Evolutionary conservation across 2,797 vertebrate species (phyloP), one percentile per base, ranked within the genome.

Genomic region (Rhynchonycteris naso): DNA sequence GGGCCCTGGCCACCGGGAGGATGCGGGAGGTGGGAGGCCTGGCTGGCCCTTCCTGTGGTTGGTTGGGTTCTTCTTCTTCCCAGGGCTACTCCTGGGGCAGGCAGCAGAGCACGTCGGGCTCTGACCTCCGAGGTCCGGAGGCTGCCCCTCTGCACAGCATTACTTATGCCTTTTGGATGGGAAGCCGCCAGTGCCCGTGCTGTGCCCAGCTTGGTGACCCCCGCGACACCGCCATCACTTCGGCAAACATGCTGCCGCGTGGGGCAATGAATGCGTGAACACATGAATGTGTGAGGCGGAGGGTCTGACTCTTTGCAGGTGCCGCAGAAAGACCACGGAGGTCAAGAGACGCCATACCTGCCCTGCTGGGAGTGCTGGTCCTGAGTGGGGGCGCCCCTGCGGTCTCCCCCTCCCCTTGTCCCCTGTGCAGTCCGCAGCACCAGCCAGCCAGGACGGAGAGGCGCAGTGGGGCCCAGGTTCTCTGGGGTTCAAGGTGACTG

Each of bases 401-500:
- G 33, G 9, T 4, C 18, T 2, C 5, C 4, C 43, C 4, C 5
- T 5, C 43, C 43, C 43, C 5, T 7, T 43, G n/a, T n/a, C 43
- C 4, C 19, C 15, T 7, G 79, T 2, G 38, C 1, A 15, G 54
- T 0, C 0, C 5, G 22, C 7, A 54, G 61, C 43, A 28, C 50
- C 76, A 1, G 30, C 35, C 0, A 56, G 66, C 66, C 19, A 5
- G 52, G 43, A 35, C 2, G 15, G 88, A 61, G 82, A 0, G 0
- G 7, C 4, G 30, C 30, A 54, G 82, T 8, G 13, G 52, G 68
- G 56, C 35, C 30, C 72, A 0, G n/a, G 8, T 33, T 35, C 65
- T 22, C 18, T 1, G 4, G 2, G 54, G 90, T 35, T 97, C 93
- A 93, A 63, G 91, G 87, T 59, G 89, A 97, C 65, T 18, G 88